Conservation (phyloP, 2,888 invertebrate species). For the Rhodophaea formosa region DNA sequence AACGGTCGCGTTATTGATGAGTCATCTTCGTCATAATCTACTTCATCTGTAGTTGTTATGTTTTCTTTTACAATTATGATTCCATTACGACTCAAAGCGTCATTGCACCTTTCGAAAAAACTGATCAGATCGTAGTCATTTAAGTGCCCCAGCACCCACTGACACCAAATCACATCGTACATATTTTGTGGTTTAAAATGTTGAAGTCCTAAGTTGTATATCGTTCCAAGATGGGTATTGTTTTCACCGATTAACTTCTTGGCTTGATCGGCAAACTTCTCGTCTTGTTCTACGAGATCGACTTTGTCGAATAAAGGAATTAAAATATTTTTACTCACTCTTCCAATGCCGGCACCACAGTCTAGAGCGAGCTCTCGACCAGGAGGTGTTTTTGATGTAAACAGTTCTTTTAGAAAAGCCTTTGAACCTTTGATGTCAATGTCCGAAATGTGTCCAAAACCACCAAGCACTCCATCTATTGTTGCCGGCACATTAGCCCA, state of each 20-base stretch:
- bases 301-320: slow-evolving; percentile 89
- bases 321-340: slow-evolving; percentile 92
- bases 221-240: slow-evolving; percentile 82
- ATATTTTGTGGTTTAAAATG: slow-evolving; percentile 88
- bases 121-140: slow-evolving; percentile 90
- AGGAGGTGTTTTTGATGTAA: slow-evolving; percentile 70
- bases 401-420: slow-evolving; percentile 84
- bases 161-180: slow-evolving; percentile 98
- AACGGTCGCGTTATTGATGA: slow-evolving; percentile 94
- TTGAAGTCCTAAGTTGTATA: slow-evolving; percentile 89
- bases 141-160: slow-evolving; percentile 96
- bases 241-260: slow-evolving; percentile 67
- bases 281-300: slow-evolving; percentile 95
- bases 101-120: slow-evolving; percentile 85
- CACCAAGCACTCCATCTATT: slow-evolving; percentile 96
- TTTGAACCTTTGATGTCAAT: slow-evolving; percentile 94
- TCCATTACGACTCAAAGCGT: slow-evolving; percentile 47
- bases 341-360: slow-evolving; percentile 98
- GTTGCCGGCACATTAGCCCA: slow-evolving; percentile 94
- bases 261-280: slow-evolving; percentile 89
- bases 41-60: slow-evolving; percentile 83
- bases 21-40: slow-evolving; percentile 90
- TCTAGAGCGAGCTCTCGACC: slow-evolving; percentile 88
- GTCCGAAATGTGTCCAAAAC: slow-evolving; percentile 92
- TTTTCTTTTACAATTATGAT: slow-evolving; percentile 84